phyloP scores from a whole-genome alignment of 1,140 invertebrate genomes.

The Papilio polyxenes region DNA sequence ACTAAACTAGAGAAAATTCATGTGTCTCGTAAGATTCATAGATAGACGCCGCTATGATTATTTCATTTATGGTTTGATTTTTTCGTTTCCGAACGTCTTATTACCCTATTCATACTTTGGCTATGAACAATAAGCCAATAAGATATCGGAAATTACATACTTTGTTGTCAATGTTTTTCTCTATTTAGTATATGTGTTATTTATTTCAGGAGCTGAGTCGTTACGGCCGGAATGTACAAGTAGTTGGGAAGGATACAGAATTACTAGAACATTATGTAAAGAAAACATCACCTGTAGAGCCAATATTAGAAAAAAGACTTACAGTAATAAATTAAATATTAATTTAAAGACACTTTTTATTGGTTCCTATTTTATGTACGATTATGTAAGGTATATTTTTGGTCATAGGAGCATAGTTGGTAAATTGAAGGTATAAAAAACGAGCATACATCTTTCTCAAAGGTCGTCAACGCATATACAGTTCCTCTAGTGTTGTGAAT shows the following conservation, averaged over 20 bases:
- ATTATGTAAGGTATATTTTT: not conserved
- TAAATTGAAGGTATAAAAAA: too few species aligned
- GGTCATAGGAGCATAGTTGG: too few species aligned
- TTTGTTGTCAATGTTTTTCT: too few species aligned
- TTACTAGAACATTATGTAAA: constrained; percentile 59
- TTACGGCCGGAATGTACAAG: constrained; percentile 48
- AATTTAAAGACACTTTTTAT: not conserved
- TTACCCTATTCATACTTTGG: not conserved
- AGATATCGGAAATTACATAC: constrained; percentile 24
- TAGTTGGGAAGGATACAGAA: constrained; percentile 55
- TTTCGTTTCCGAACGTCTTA: not conserved
- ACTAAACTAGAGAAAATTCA: too few species aligned
- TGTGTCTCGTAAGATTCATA: too few species aligned
- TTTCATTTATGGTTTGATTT: not conserved
- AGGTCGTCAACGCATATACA: too few species aligned
- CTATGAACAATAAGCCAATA: not conserved
- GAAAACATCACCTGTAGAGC: constrained; percentile 51
- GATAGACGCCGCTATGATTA: too few species aligned
- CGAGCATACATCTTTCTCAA: too few species aligned
- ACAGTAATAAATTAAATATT: constrained; percentile 55
- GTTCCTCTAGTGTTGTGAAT: too few species aligned
- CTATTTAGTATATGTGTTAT: not conserved
- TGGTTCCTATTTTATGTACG: not conserved
- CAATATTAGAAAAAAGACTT: constrained; percentile 63
- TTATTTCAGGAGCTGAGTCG: constrained; percentile 61